Evolutionary conservation across 92 coral and sea anemone species (phyloP), one percentile per base, ranked within the genome.

Genomic region (Scolanthus callimorphus): DNA sequence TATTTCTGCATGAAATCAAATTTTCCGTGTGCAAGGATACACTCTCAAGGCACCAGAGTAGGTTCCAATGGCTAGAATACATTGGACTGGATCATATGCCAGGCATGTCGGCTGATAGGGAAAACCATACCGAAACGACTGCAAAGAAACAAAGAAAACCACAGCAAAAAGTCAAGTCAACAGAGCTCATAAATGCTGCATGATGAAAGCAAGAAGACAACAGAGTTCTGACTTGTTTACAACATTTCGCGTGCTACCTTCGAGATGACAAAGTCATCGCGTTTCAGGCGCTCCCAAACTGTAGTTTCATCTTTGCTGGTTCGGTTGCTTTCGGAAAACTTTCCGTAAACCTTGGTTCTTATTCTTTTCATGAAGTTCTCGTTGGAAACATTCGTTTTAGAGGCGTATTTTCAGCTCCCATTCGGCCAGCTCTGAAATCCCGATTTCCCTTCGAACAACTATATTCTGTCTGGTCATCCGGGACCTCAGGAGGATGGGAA

Each of bases 1-100:
- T n/a, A n/a, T n/a, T n/a, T n/a, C n/a, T n/a, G n/a, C n/a, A n/a
- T n/a, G n/a, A n/a, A n/a, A n/a, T n/a, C n/a, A n/a, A n/a, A n/a
- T n/a, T n/a, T n/a, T n/a, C n/a, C n/a, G n/a, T n/a, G n/a, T n/a
- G 20, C 45, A 88, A 92, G 89, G 98, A 92, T 92, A 92, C 98
- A 92, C 69, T 27, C 85, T 81, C 2, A 92, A 65, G 8, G 90
- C 75, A 3, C 98, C 98, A 38, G 92, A 84, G 22, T 63, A 71
- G 0, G 94, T 82, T 1, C 98, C 98, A 9, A 92, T 61, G 0
- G 96, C 98, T 29, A 92, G 67, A 11, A 92, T 49, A 50, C 96
- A 76, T 51, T 92, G 98, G 15, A 92, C 91, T 1, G 96, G 90
- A 39, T 92, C 98, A 71, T 84, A 85, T 15, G 98, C 92, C 9